Percentiles rank a stretch among this genome's conserved stretches.
phyloP scores from a whole-genome alignment of 1,140 invertebrate species.

The Asbolus verrucosus region DNA sequence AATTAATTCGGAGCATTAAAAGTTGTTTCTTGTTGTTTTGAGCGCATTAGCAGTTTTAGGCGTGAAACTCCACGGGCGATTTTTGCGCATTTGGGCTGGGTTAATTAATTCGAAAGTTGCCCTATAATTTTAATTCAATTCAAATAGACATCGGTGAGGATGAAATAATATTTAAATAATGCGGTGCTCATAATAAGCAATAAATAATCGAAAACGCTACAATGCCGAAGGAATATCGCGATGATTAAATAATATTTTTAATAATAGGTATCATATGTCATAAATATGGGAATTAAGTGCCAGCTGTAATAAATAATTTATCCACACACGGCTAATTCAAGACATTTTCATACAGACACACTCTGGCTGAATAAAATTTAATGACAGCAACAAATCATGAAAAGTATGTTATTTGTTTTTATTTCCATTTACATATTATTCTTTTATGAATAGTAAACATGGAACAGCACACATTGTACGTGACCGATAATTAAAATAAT shows the following conservation, averaged over 20 bases:
- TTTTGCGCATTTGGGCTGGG: conserved; percentile 21
- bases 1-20: not conserved
- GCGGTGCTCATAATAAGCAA: conserved; percentile 8
- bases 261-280: conserved; percentile 37
- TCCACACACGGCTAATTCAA: conserved; percentile 3
- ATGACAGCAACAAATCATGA: conserved; percentile 34
- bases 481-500: conserved; percentile 28
- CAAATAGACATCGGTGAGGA: conserved; percentile 4
- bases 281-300: conserved; percentile 31
- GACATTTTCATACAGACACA: conserved; percentile 26
- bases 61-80: conserved; percentile 1
- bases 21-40: not conserved
- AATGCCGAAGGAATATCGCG: conserved; percentile 24
- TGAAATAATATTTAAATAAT: conserved; percentile 28
- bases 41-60: not conserved
- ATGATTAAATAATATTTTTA: conserved; percentile 40
- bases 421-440: conserved; percentile 34
- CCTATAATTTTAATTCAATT: conserved; percentile 33
- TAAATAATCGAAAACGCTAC: conserved; percentile 25
- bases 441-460: conserved; percentile 28
- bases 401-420: conserved; percentile 34
- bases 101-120: conserved; percentile 29
- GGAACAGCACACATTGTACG: conserved; percentile 9
- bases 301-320: conserved; percentile 37
- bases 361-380: conserved; percentile 28